Conservation (phyloP, 2,113 vertebrate species). For the Pedetes capensis region DNA sequence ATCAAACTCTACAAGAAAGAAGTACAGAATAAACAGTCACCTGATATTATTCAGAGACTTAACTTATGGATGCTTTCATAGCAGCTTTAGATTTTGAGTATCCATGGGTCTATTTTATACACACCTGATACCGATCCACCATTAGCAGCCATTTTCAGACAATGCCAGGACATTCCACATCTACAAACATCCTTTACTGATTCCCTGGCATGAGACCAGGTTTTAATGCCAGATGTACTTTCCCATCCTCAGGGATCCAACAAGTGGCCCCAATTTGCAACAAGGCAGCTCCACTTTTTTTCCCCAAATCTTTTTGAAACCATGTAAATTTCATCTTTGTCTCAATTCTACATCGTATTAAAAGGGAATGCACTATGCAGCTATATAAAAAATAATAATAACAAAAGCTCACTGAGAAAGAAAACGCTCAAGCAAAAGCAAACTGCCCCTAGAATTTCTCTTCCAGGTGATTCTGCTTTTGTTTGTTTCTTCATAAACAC, state of each 20-base stretch:
- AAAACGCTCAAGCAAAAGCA: neutral
- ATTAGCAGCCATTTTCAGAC: constrained; percentile 8
- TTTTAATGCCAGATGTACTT: neutral
- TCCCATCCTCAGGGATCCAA: neutral
- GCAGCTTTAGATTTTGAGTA: neutral
- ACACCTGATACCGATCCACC: neutral
- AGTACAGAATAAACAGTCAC: neutral
- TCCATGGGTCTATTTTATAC: neutral
- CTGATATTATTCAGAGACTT: neutral
- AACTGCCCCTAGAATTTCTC: neutral
- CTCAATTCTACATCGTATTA: neutral
- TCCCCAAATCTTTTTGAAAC: neutral
- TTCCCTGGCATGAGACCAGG: neutral
- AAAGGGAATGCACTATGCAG: neutral
- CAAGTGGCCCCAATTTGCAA: neutral
- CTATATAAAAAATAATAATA: neutral
- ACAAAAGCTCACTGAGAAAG: neutral
- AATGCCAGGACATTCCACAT: neutral
- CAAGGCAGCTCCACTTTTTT: neutral
- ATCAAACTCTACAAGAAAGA: neutral
- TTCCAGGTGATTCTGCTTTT: neutral
- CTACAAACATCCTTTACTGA: constrained; percentile 5
- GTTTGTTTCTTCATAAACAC: neutral
- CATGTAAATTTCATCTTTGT: neutral
- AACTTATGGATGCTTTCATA: neutral